A percentile compares a stretch with the other conserved stretches of the same genome.
These are phyloP conservation scores for Phocoena phocoena DNA, from an alignment of 2,113 vertebrate genomes.

Conservation along the genomic window DNA sequence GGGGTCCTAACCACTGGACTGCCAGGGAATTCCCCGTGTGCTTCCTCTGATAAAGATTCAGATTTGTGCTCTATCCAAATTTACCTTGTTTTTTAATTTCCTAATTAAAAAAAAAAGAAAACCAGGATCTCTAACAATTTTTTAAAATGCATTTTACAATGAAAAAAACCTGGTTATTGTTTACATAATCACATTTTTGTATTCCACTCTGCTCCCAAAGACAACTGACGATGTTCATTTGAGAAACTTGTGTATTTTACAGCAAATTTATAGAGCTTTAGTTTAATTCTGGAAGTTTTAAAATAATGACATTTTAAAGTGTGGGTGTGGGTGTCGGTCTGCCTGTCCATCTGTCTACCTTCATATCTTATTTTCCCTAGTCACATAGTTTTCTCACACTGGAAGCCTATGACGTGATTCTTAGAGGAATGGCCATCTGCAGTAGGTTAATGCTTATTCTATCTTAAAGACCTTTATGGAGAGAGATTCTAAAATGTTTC, in stretches of 20 bases:
- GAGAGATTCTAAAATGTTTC: background rate
- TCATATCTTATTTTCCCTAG: background rate
- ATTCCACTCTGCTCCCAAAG: background rate
- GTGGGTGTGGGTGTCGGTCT: background rate
- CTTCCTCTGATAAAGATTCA: background rate
- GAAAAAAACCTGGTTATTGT: background rate
- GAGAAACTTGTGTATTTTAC: background rate
- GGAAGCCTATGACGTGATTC: background rate
- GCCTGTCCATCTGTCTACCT: background rate
- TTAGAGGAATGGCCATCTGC: background rate
- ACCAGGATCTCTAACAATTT: background rate
- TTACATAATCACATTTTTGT: background rate
- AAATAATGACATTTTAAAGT: background rate
- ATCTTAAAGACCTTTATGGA: background rate
- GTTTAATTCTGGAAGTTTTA: background rate
- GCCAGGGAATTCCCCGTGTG: background rate
- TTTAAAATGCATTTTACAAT: background rate
- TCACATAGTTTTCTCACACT: background rate
- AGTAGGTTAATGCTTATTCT: background rate
- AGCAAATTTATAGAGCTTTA: background rate
- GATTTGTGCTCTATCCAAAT: background rate
- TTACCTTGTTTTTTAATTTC: background rate
- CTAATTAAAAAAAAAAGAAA: slow-evolving; percentile 11
- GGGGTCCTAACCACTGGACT: background rate
- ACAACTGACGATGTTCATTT: background rate